Percentiles rank a stretch among this genome's conserved stretches.
Evolutionary conservation across 2,888 invertebrate species (phyloP).

Genomic region (Chrysolina oricalcia): DNA sequence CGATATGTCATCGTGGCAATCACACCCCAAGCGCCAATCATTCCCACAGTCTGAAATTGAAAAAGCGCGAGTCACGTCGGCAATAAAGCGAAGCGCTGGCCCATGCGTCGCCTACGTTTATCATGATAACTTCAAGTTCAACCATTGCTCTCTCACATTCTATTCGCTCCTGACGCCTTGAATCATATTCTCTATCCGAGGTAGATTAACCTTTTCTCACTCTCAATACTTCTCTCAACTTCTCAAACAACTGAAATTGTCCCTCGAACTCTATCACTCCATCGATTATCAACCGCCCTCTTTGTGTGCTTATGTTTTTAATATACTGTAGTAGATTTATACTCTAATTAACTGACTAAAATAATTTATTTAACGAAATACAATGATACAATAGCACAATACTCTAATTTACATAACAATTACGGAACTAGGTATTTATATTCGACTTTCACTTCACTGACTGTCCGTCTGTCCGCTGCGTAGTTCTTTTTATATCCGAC

Average conservation of each 20-base stretch:
- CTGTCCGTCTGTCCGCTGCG: no score
- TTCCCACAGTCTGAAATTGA: conserved; percentile 72
- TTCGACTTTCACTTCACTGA: no score
- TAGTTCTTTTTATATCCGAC: no score
- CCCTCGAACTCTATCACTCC: conserved; percentile 33
- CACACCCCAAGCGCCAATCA: conserved; percentile 73
- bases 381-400: no score
- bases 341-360: no score
- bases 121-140: conserved; percentile 68
- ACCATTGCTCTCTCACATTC: conserved; percentile 55
- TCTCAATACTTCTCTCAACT: conserved; percentile 44
- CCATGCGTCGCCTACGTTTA: conserved; percentile 71
- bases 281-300: not conserved
- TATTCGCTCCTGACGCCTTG: conserved; percentile 53
- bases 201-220: conserved; percentile 57
- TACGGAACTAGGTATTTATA: no score
- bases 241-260: conserved; percentile 45
- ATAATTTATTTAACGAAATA: no score
- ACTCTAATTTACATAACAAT: no score
- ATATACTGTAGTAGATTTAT: no score
- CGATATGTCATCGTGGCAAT: conserved; percentile 73
- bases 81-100: conserved; percentile 71
- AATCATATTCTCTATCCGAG: conserved; percentile 63
- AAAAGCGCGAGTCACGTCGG: conserved; percentile 73
- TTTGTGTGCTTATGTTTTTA: not conserved